Conservation (phyloP, 2,888 invertebrate genomes). For the Steinernema scapterisci region DNA sequence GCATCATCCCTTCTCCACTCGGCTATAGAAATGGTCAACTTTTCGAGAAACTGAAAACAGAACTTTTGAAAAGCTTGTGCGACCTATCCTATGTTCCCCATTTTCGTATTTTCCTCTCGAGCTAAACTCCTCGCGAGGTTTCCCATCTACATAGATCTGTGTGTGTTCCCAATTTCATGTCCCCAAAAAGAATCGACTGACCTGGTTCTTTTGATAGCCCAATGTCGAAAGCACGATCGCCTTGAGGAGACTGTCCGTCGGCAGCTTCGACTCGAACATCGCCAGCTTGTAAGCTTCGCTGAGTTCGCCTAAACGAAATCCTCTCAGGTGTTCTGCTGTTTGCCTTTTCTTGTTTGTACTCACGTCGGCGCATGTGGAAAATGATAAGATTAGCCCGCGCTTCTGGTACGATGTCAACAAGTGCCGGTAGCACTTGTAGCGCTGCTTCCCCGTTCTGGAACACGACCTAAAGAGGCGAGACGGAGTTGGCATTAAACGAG, state of each 20-base stretch:
- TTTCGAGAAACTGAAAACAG: no score
- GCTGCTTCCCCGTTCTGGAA: slow-evolving; percentile 64
- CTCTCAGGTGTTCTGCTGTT: background rate
- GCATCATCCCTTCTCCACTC: no score
- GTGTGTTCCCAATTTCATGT: no score
- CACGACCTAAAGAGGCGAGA: slow-evolving; percentile 70
- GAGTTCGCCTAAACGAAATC: slow-evolving; percentile 49
- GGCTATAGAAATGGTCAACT: no score
- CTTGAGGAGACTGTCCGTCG: slow-evolving; percentile 93
- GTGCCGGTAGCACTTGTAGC: slow-evolving; percentile 75
- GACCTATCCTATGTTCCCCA: no score
- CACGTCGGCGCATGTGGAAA: slow-evolving; percentile 82
- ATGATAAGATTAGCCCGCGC: slow-evolving; percentile 93
- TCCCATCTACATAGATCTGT: no score
- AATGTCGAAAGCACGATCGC: slow-evolving; percentile 92
- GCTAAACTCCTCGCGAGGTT: no score
- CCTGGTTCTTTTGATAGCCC: slow-evolving; percentile 77
- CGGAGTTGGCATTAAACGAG: slow-evolving; percentile 8
- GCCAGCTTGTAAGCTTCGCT: slow-evolving; percentile 53
- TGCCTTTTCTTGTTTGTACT: background rate
- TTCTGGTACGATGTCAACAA: slow-evolving; percentile 94
- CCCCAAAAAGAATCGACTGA: slow-evolving; percentile 5
- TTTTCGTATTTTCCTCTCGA: no score
- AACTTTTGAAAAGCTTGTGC: no score
- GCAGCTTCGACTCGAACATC: slow-evolving; percentile 86